Evolutionary conservation across 2,888 invertebrate genomes (phyloP).

Genomic region (Sminthurinus aureus): DNA sequence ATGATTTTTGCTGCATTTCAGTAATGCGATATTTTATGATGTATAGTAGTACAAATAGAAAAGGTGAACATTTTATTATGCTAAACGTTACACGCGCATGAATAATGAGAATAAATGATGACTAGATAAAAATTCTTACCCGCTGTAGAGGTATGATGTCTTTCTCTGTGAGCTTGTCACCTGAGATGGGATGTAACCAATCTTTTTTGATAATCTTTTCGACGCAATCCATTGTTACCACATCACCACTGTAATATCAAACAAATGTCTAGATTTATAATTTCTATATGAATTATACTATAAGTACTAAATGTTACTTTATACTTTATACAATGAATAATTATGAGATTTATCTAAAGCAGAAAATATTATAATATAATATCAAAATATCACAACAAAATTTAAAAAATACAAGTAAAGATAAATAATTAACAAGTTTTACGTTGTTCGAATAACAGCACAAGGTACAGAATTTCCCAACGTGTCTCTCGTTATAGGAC

Average conservation of each 20-base stretch:
- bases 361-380: too few relatives aligned
- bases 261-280: too few relatives aligned
- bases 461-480: constrained; percentile 93
- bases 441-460: constrained; percentile 89
- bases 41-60: too few relatives aligned
- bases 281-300: not conserved
- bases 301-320: too few relatives aligned
- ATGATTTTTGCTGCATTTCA: too few relatives aligned
- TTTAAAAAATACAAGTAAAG: constrained; percentile 1
- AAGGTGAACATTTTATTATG: too few relatives aligned
- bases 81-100: too few relatives aligned
- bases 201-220: constrained; percentile 96
- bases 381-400: too few relatives aligned
- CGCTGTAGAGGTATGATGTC: constrained; percentile 93
- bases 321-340: too few relatives aligned
- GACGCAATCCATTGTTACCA: constrained; percentile 95
- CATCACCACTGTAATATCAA: constrained; percentile 78
- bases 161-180: constrained; percentile 80
- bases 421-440: constrained; percentile 62
- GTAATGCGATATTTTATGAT: too few relatives aligned
- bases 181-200: constrained; percentile 93
- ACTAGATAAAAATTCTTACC: constrained; percentile 65
- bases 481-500: constrained; percentile 96
- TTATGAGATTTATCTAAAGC: too few relatives aligned
- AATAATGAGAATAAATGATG: too few relatives aligned